Percentiles rank a stretch among this genome's conserved stretches.
phyloP scores from a whole-genome alignment of 2,888 invertebrate genomes.

The Pachymerium ferrugineum region DNA sequence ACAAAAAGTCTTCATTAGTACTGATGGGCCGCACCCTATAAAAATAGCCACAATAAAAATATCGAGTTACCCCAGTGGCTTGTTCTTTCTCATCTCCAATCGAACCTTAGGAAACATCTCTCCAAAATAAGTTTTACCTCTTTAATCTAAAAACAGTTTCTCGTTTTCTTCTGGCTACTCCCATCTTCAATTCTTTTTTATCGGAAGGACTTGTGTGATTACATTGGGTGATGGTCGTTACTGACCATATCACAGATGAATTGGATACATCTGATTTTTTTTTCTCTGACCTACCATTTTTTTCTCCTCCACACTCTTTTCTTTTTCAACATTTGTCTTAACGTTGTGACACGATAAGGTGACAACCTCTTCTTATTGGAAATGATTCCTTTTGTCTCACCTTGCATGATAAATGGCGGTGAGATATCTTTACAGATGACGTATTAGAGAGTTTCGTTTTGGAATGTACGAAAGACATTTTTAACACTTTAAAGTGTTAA shows the following conservation, averaged over 20 bases:
- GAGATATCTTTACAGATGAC: neutral
- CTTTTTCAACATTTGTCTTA: slow-evolving; percentile 11
- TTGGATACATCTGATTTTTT: slow-evolving; percentile 19
- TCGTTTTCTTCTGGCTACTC: neutral
- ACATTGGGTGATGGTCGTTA: slow-evolving; percentile 11
- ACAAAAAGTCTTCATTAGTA: no score
- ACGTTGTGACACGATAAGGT: slow-evolving; percentile 1
- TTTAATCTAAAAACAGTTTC: slow-evolving; percentile 5
- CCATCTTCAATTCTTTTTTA: neutral
- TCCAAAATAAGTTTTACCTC: neutral
- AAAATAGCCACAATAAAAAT: no score
- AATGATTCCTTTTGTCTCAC: neutral
- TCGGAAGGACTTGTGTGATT: slow-evolving; percentile 9
- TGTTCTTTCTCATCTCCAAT: no score
- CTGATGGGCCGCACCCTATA: no score
- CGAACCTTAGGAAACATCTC: no score
- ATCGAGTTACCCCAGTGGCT: no score
- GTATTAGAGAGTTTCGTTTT: neutral
- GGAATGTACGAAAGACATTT: neutral
- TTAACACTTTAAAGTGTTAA: neutral
- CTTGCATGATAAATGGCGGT: neutral
- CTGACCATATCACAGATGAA: slow-evolving; percentile 22
- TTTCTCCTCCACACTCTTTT: no score
- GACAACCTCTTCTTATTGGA: neutral
- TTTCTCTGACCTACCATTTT: no score